Conservation (phyloP, 1,140 invertebrate species). For the Akabosia matsudoensis region DNA sequence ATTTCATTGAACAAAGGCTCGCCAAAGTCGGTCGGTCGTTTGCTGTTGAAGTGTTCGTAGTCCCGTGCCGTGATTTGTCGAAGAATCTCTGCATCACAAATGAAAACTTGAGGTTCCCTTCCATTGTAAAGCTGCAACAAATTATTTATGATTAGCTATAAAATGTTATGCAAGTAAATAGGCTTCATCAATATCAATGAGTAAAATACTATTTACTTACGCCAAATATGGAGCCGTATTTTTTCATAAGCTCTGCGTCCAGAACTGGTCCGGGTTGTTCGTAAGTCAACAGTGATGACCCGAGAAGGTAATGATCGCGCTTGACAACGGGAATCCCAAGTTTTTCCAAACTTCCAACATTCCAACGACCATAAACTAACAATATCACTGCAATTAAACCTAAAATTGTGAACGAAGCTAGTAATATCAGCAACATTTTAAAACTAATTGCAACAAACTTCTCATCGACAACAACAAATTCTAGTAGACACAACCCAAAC, state of each 20-base stretch:
- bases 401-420: neutral
- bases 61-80: slow-evolving; percentile 57
- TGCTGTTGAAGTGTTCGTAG: slow-evolving; percentile 57
- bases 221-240: neutral
- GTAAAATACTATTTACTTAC: neutral
- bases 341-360: slow-evolving; percentile 14
- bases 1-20: slow-evolving; percentile 33
- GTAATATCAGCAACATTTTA: slow-evolving; percentile 1
- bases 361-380: neutral
- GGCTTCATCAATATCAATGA: neutral
- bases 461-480: too few relatives aligned
- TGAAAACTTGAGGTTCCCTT: slow-evolving; percentile 16
- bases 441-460: too few relatives aligned
- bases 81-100: slow-evolving; percentile 53
- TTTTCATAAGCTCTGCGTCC: neutral
- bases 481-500: too few relatives aligned
- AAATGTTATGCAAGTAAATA: neutral
- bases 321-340: neutral
- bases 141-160: neutral
- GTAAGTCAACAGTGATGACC: neutral
- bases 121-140: slow-evolving; percentile 30
- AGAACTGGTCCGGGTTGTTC: neutral
- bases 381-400: neutral
- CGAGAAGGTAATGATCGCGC: neutral
- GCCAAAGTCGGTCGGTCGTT: slow-evolving; percentile 39